Evolutionary conservation across 2,113 vertebrate genomes (phyloP), one percentile per base, ranked within the genome.

Genomic region (Gracilinanus agilis): DNA sequence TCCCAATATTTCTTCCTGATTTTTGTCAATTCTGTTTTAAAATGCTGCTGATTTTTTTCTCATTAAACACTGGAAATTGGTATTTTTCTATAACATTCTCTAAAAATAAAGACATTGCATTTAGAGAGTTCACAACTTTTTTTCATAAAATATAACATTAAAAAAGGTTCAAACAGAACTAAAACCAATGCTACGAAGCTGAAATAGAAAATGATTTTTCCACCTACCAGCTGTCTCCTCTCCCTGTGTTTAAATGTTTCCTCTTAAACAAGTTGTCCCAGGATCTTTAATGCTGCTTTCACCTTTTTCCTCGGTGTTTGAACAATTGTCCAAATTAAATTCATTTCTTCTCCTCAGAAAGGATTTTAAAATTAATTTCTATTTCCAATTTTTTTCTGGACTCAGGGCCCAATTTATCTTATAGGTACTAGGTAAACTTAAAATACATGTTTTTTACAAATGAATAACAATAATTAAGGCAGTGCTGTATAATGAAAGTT

Each of bases 381-480:
- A 40, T 93, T 94, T 95, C 49, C 92, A 92, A 94, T 91, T 54
- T 96, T 54, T 96, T 88, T 93, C 92, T 95, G 93, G 88, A 49
- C 34, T 91, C 29, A 90, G 53, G 9, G 56, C 55, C 91, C 91
- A 92, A 3, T 54, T 27, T 9, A 21, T 54, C 55, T 94, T 92
- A 54, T 91, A 93, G 93, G n/a, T 19, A 55, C 61, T 53, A 93
- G 40, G 40, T 61, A 88, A 94, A 53, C 67, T 61, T 93, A 67
- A 95, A 95, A 75, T 90, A 92, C 89, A 34, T 67, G 34, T 67
- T n/a, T 16, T 56, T 96, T 8, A 44, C 93, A 95, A 89, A 83
- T 7, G 24, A 61, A 67, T 95, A 92, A 96, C n/a, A 34, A 49
- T 93, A 90, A 93, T 97, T 97, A 97, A 93, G 92, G 27, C 12